Evolutionary conservation across 2,797 vertebrate species (phyloP).

Genomic region (Atherinosoma microstoma): DNA sequence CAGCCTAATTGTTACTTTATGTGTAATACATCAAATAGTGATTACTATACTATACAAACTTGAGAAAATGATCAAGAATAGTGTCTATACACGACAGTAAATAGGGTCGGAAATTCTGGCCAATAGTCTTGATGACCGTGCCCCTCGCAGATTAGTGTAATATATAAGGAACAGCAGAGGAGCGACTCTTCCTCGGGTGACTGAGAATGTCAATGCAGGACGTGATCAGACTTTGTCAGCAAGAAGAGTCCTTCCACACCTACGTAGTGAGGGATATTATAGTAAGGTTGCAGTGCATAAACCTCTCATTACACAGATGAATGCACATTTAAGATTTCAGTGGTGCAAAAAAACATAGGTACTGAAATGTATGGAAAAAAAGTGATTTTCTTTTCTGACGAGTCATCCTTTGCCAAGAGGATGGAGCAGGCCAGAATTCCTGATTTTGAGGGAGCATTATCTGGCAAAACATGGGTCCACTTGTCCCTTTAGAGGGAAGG

Average conservation of each 20-base stretch:
- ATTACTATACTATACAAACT: not conserved
- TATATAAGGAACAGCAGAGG: conserved; percentile 21
- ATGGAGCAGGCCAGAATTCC: conserved; percentile 9
- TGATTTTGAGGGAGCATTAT: conserved; percentile 14
- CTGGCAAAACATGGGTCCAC: conserved; percentile 12
- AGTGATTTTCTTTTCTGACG: conserved; percentile 8
- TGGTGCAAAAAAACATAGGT: conserved; percentile 24
- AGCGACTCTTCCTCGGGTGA: conserved; percentile 20
- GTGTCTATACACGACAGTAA: not conserved
- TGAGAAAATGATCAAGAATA: not conserved
- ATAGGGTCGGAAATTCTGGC: not conserved
- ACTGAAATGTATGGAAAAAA: conserved; percentile 16
- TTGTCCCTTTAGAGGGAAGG: conserved; percentile 16
- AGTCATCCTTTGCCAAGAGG: conserved; percentile 25
- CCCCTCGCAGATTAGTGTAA: conserved; percentile 8
- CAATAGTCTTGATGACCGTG: not conserved
- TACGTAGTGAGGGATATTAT: conserved; percentile 23
- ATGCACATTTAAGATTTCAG: conserved; percentile 27
- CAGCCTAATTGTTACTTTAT: not conserved
- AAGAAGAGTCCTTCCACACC: conserved; percentile 23
- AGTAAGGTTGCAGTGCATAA: conserved; percentile 20
- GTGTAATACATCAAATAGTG: not conserved
- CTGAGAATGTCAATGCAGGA: conserved; percentile 27
- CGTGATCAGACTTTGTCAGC: conserved; percentile 38
- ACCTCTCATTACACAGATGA: conserved; percentile 42